Conservation (phyloP, 2,888 invertebrate species). For the Phlogophora meticulosa region DNA sequence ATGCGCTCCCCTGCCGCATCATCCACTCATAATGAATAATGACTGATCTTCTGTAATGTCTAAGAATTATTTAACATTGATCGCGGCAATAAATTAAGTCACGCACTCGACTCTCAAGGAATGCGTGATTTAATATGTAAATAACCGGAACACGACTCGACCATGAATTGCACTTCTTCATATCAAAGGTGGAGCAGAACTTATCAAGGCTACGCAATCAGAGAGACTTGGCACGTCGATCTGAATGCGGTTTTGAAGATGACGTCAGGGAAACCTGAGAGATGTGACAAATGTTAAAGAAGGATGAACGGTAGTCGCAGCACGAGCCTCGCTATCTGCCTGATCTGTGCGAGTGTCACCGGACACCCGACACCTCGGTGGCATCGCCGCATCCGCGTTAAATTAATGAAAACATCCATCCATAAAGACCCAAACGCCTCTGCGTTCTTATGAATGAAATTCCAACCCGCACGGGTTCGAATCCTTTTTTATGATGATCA, state of each 20-base stretch:
- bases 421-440: constrained; percentile 91
- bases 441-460: constrained; percentile 92
- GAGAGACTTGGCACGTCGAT: constrained; percentile 16
- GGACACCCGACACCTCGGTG: constrained; percentile 86
- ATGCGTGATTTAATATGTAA: constrained; percentile 84
- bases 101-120: constrained; percentile 83
- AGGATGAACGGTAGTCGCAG: constrained; percentile 81
- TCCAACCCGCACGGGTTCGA: constrained; percentile 88
- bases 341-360: constrained; percentile 82
- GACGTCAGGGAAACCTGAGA: constrained; percentile 60
- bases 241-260: constrained; percentile 51
- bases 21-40: constrained; percentile 78
- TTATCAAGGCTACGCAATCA: constrained; percentile 60
- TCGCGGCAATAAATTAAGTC: constrained; percentile 86
- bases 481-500: constrained; percentile 90
- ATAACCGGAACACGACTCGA: constrained; percentile 77
- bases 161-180: constrained; percentile 78
- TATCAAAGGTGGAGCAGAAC: constrained; percentile 64
- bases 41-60: constrained; percentile 81
- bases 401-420: constrained; percentile 91
- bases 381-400: constrained; percentile 85
- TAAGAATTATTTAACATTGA: constrained; percentile 85
- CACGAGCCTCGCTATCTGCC: constrained; percentile 80
- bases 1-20: constrained; percentile 45
- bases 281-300: constrained; percentile 63